Conservation (phyloP, 2,113 vertebrate species). For the Madoqua kirkii region DNA sequence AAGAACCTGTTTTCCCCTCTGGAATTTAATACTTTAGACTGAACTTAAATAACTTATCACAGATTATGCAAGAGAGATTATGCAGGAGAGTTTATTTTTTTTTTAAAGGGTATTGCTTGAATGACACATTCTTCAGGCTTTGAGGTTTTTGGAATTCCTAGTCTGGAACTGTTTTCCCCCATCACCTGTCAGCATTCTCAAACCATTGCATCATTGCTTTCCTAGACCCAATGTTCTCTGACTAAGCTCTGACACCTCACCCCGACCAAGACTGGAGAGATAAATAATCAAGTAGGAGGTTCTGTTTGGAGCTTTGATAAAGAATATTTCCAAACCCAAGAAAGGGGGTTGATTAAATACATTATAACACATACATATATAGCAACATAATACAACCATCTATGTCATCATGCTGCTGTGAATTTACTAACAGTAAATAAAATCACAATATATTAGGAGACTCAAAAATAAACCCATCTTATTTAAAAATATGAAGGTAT, state of each 20-base stretch:
- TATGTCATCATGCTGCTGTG: neutral
- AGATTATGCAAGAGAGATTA: neutral
- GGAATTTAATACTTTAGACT: neutral
- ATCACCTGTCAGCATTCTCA: neutral
- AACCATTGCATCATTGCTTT: neutral
- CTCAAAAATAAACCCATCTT: neutral
- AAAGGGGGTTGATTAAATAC: neutral
- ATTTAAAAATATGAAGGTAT: neutral
- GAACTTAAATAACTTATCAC: neutral
- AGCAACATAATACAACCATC: neutral
- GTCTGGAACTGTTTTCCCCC: neutral
- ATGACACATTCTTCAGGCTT: neutral
- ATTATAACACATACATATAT: neutral
- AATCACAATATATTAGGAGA: neutral
- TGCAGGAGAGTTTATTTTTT: neutral
- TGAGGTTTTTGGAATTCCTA: neutral
- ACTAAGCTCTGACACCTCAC: neutral
- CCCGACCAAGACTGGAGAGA: neutral
- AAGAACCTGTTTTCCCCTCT: neutral
- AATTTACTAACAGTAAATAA: neutral
- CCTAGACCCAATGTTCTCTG: neutral
- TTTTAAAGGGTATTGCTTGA: neutral
- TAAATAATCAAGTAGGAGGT: neutral
- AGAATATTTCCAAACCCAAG: conserved; percentile 4
- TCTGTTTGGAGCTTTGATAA: neutral